Base-by-base conservation (phyloP, 2,888 invertebrate genomes). In the Tenthredo amoena region DNA sequence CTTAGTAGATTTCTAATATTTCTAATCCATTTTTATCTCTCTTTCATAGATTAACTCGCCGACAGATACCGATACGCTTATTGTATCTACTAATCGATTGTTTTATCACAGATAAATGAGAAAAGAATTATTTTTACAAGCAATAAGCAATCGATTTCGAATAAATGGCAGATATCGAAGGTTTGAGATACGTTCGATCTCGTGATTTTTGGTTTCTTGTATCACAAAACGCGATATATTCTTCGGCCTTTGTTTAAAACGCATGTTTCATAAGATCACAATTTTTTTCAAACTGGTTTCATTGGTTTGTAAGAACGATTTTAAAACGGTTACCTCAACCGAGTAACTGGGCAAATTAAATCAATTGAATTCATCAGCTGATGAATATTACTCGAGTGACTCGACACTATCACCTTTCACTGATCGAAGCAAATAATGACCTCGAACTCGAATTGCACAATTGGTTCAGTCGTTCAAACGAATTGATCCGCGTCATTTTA, bases 361-460 rank as follows among this genome's bases (percentile, higher is more conserved):
- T 74, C 43, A 43, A 43, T 74, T 21, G 4, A 18, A 21, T 40
- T 34, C 34, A 31, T 55, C 55, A 31, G 77, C 55, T 34, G 77
- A 55, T 31, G 77, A 55, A 55, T 50, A 77, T 77, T 55, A 55
- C 50, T 34, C 10, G 31, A 77, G 34, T 77, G 77, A 77, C 50
- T 77, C 77, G 77, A 77, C 55, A 77, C 55, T 77, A 77, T 77
- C 50, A 77, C 77, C 77, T 77, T 77, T 77, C 34, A 55, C 55
- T 34, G 76, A 77, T 77, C 55, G 50, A 9, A 55, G 55, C 18
- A 50, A 72, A 62, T 43, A 43, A 74, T 55, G 77, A 77, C 77
- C 55, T 77, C 77, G 77, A 55, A 31, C 37, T 43, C 10, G 21
- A n/a, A 55, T 77, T 77, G 18, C 77, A 40, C 31, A 77, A 77